A percentile compares a stretch with the other conserved stretches of the same genome.
phyloP scores from a whole-genome alignment of 2,888 invertebrate species.

The Epiblema foenella region DNA sequence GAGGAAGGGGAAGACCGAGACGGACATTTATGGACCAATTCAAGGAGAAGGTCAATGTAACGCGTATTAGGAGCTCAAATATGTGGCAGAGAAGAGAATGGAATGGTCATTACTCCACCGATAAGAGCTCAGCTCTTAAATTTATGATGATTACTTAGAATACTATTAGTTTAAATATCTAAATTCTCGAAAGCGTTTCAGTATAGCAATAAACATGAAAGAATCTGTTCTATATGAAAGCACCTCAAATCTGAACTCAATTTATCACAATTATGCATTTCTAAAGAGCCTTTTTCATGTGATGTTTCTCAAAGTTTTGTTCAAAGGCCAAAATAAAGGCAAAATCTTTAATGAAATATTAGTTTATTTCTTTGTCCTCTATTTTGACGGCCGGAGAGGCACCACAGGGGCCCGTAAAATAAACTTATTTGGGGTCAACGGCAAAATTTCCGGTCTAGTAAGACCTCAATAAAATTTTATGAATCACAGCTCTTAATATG shows the following conservation, averaged over 20 bases:
- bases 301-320: neutral
- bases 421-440: constrained; percentile 29
- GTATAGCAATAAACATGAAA: neutral
- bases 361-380: neutral
- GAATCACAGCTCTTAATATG: constrained; percentile 14
- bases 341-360: no score
- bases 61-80: no score
- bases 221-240: neutral
- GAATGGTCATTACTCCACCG: no score
- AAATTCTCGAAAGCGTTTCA: neutral
- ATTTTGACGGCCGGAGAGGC: neutral
- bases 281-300: neutral
- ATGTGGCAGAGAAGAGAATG: no score
- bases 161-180: neutral
- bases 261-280: neutral
- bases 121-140: no score
- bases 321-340: no score
- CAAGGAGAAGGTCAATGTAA: no score
- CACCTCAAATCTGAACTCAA: neutral
- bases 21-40: no score
- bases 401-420: constrained; percentile 2
- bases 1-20: no score
- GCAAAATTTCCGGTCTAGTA: constrained; percentile 7
- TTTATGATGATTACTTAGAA: neutral
- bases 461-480: constrained; percentile 27